phyloP scores from a whole-genome alignment of 2,888 invertebrate genomes.

The Doris montereyensis region DNA sequence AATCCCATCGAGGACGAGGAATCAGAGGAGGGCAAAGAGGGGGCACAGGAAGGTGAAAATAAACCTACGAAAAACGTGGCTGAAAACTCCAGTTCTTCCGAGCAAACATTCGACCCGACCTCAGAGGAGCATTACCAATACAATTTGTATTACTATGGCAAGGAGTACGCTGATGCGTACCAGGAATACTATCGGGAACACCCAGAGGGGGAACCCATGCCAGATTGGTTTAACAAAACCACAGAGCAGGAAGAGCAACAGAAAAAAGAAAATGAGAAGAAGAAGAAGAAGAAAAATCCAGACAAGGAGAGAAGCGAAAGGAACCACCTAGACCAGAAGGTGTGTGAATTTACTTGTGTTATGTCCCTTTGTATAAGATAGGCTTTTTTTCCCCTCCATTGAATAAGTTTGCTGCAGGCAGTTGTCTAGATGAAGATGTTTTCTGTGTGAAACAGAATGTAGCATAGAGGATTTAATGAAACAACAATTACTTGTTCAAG shows the following conservation, averaged over 20 bases:
- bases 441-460: no score
- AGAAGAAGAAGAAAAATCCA: slow-evolving; percentile 42
- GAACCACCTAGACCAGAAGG: slow-evolving; percentile 41
- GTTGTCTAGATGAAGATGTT: no score
- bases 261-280: slow-evolving; percentile 44
- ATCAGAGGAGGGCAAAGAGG: slow-evolving; percentile 21
- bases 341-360: slow-evolving; percentile 11
- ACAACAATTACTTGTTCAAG: no score
- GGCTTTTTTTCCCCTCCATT: no score
- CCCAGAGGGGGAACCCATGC: slow-evolving; percentile 36
- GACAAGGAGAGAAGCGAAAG: slow-evolving; percentile 53
- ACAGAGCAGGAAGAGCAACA: slow-evolving; percentile 17
- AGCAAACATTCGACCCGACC: slow-evolving; percentile 21
- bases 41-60: not conserved
- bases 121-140: slow-evolving; percentile 53
- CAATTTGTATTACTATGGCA: slow-evolving; percentile 60
- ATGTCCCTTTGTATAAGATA: no score
- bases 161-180: slow-evolving; percentile 49
- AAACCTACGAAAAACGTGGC: not conserved
- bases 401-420: no score
- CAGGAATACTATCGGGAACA: slow-evolving; percentile 40
- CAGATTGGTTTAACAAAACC: slow-evolving; percentile 10
- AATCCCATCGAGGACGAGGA: slow-evolving; percentile 32
- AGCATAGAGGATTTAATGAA: no score
- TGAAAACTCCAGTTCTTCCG: not conserved